phyloP scores from a whole-genome alignment of 2,113 vertebrate species.

The Clarias macrocephalus region DNA sequence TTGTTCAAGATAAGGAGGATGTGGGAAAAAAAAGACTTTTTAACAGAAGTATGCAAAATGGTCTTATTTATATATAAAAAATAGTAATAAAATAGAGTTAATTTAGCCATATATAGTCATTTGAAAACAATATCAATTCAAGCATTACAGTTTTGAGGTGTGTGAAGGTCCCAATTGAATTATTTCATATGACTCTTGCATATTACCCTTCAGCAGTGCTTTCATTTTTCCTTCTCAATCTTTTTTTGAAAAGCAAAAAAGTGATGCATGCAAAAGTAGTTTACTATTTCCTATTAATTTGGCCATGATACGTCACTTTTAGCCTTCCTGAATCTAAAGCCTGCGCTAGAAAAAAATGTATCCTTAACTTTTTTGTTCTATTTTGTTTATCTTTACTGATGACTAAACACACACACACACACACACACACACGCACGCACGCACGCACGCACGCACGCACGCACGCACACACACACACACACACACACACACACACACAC shows the following conservation, averaged over 20 bases:
- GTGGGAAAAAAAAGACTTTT: not conserved
- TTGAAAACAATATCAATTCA: not conserved
- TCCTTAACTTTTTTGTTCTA: not conserved
- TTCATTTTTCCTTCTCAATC: too few species aligned
- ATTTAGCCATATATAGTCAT: not conserved
- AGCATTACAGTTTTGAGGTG: not conserved
- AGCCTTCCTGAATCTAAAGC: not conserved
- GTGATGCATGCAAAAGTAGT: too few species aligned
- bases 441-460: too few species aligned
- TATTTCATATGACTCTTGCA: not conserved
- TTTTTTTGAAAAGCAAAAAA: too few species aligned
- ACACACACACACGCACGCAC: too few species aligned
- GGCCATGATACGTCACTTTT: too few species aligned
- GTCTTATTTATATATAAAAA: not conserved
- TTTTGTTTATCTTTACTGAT: not conserved
- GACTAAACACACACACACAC: not conserved
- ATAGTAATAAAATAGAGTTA: not conserved
- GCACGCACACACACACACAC: too few species aligned
- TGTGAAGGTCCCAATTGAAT: not conserved
- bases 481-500: too few species aligned
- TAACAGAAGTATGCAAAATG: not conserved
- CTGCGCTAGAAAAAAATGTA: not conserved
- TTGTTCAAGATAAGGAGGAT: not conserved
- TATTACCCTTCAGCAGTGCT: not conserved
- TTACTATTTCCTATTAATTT: too few species aligned